These are phyloP conservation scores for Chloebia gouldiae DNA, from an alignment of 2,113 vertebrate species.

Conservation along the genomic window DNA sequence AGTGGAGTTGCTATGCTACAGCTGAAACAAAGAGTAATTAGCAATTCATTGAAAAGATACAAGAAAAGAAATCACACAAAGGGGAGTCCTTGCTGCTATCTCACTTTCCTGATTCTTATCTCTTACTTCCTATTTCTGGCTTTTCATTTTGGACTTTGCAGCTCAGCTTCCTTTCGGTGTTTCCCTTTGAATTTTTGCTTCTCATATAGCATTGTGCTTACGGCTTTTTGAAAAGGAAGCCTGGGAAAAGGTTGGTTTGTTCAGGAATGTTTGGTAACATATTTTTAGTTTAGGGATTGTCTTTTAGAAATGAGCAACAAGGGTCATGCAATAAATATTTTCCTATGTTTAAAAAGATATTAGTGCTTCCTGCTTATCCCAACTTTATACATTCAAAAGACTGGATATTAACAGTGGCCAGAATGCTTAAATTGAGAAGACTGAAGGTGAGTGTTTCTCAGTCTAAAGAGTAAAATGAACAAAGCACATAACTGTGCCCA, in stretches of 20 bases:
- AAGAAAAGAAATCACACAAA: slow-evolving; percentile 62
- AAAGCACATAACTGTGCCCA: neutral
- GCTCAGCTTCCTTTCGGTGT: slow-evolving; percentile 58
- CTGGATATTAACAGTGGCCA: neutral
- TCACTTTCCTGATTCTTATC: slow-evolving; percentile 62
- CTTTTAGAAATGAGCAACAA: neutral
- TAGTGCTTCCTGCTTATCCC: neutral
- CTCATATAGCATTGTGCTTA: slow-evolving; percentile 39
- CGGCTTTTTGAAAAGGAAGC: slow-evolving; percentile 35
- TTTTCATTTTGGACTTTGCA: slow-evolving; percentile 63
- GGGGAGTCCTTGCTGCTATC: slow-evolving; percentile 32
- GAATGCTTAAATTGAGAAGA: neutral
- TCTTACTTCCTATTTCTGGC: slow-evolving; percentile 59
- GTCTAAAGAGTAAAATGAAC: neutral
- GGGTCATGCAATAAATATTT: neutral
- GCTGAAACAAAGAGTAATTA: slow-evolving; percentile 60
- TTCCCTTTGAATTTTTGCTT: slow-evolving; percentile 52
- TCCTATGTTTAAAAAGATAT: neutral
- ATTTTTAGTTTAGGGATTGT: slow-evolving; percentile 50
- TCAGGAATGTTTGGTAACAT: slow-evolving; percentile 47
- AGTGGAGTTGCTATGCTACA: neutral
- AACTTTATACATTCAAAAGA: neutral
- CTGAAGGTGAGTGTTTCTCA: neutral
- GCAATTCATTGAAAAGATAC: slow-evolving; percentile 61
- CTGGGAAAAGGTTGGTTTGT: slow-evolving; percentile 7